Conservation (phyloP, 2,888 invertebrate species). For the Lacanobia wlatinum region DNA sequence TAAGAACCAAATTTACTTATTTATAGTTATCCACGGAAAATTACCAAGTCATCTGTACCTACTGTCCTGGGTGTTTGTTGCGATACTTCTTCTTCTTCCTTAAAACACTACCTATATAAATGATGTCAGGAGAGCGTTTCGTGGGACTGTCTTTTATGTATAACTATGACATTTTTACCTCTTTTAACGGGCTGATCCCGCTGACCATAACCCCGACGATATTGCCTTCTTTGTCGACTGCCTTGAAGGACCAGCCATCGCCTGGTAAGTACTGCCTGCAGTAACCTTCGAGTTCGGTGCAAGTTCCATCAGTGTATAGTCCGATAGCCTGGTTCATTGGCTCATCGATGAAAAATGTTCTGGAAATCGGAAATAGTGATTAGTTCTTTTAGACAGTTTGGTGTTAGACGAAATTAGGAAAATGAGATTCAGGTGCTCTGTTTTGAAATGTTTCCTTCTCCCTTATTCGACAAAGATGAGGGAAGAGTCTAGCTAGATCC, state of each 20-base stretch:
- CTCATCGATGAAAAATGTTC: constrained; percentile 91
- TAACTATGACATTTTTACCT: constrained; percentile 67
- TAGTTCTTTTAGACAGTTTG: background rate
- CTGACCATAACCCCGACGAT: constrained; percentile 91
- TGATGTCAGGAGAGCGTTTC: no score
- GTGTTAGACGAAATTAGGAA: background rate
- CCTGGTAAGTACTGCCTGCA: constrained; percentile 88
- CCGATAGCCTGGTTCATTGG: constrained; percentile 91
- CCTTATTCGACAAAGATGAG: no score
- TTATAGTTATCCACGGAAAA: background rate
- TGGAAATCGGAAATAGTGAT: constrained; percentile 67
- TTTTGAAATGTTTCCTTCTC: no score
- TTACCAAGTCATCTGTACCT: background rate
- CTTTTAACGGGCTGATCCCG: constrained; percentile 81
- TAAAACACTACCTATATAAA: no score
- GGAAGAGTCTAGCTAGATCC: no score
- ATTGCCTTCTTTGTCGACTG: constrained; percentile 90
- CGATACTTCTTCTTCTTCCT: no score
- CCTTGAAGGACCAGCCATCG: constrained; percentile 92
- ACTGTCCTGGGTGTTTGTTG: no score
- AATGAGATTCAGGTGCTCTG: background rate
- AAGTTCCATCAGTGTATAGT: constrained; percentile 83
- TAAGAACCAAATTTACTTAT: background rate
- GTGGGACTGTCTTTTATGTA: background rate
- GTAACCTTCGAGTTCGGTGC: constrained; percentile 92